Evolutionary conservation across 2,797 vertebrate genomes (phyloP), one percentile per base, ranked within the genome.

Genomic region (Bradypodion pumilum): DNA sequence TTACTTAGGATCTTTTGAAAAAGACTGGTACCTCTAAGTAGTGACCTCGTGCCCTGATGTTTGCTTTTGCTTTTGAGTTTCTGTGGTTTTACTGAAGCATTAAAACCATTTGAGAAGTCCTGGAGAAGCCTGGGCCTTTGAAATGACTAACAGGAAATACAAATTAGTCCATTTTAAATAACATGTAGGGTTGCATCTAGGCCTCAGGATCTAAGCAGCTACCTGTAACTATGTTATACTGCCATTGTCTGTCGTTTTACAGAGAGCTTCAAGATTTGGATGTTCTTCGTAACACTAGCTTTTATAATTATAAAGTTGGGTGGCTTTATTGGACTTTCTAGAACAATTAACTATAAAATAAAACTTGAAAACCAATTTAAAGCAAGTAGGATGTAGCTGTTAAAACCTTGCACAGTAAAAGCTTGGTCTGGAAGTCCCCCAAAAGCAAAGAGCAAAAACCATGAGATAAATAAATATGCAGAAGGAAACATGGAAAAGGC

Each of bases 81-180:
- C 52, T 63, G 78, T 13, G 46, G 74, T 52, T 91, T 89, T 83
- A 80, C 78, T 42, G 84, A 76, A 81, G 87, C 8, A 35, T n/a
- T 66, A 83, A n/a, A 85, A 32, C 74, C 77, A 82, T 84, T 86
- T 79, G 74, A 65, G 62, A 78, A 83, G 32, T 69, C 69, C 42
- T 49, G 16, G 81, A 82, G 70, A 73, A 73, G 79, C 66, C 32
- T 56, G 44, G 85, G 72, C 52, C 66, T 82, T 85, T 70, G 7
- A 75, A 79, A 68, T 49, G 1, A 2, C 59, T 88, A 63, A 37
- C 12, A 68, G 69, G 81, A 8, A 15, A 3, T 6, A 16, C 62
- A 77, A 74, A 13, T 13, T 84, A 79, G 52, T 56, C 78, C 46
- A 60, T 88, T 88, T 86, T 80, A 69, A 75, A 69, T 21, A 5